Evolutionary conservation across 2,888 invertebrate species (phyloP).

Genomic region (Vanessa cardui): DNA sequence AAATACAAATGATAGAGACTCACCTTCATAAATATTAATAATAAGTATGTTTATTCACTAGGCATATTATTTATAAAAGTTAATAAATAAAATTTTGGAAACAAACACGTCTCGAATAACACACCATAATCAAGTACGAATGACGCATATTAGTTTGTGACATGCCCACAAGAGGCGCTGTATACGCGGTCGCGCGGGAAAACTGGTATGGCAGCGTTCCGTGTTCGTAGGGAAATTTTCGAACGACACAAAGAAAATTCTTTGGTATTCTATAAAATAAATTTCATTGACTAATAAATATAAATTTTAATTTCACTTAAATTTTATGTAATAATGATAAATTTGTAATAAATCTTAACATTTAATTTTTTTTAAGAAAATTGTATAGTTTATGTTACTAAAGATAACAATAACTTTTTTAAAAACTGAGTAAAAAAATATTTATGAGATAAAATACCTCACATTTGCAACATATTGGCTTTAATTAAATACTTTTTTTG

Average conservation of each 20-base stretch:
- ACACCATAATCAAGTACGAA: slow-evolving; percentile 46
- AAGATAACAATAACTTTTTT: too few relatives aligned
- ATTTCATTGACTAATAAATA: too few relatives aligned
- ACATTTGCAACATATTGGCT: too few relatives aligned
- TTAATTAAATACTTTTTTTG: too few relatives aligned
- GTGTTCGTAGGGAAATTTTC: slow-evolving; percentile 16
- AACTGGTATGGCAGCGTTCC: slow-evolving; percentile 37
- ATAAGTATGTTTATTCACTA: slow-evolving; percentile 22
- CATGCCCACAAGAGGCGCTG: slow-evolving; percentile 53
- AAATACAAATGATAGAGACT: slow-evolving; percentile 48
- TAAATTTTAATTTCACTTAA: too few relatives aligned
- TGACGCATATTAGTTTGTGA: slow-evolving; percentile 62
- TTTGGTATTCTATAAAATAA: too few relatives aligned
- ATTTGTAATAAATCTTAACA: too few relatives aligned
- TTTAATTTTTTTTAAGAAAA: too few relatives aligned
- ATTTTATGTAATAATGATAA: too few relatives aligned
- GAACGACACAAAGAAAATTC: slow-evolving; percentile 8
- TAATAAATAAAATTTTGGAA: slow-evolving; percentile 40
- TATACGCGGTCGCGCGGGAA: slow-evolving; percentile 48
- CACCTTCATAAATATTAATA: slow-evolving; percentile 53
- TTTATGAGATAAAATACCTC: too few relatives aligned
- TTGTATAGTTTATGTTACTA: too few relatives aligned
- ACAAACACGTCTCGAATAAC: slow-evolving; percentile 63
- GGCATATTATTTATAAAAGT: slow-evolving; percentile 18
- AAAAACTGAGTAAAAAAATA: too few relatives aligned